A percentile compares a stretch with the other conserved stretches of the same genome.
Conservation (phyloP, 2,797 vertebrate genomes). For the Perodicticus potto region DNA sequence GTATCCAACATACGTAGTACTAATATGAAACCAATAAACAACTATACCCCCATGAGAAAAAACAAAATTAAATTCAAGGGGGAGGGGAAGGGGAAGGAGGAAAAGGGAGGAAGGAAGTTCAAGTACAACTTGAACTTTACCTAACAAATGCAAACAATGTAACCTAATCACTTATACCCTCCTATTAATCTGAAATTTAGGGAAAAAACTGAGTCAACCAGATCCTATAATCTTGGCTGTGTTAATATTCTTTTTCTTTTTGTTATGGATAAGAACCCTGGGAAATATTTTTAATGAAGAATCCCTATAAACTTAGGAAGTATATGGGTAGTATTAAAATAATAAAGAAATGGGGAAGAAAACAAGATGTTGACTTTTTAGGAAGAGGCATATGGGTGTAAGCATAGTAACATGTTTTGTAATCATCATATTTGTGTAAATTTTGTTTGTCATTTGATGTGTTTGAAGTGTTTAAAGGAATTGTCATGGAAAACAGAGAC, state of each 20-base stretch:
- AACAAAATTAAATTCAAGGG: too few relatives aligned
- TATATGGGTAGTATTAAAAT: background rate
- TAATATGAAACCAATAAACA: too few relatives aligned
- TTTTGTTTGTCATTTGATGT: background rate
- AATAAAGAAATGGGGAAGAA: background rate
- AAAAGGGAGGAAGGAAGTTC: too few relatives aligned
- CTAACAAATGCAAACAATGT: too few relatives aligned
- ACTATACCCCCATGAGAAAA: too few relatives aligned
- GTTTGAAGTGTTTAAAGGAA: constrained; percentile 13
- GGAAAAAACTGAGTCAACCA: background rate
- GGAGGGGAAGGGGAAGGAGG: too few relatives aligned
- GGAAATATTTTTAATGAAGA: background rate
- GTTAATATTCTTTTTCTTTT: background rate
- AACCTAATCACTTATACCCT: too few relatives aligned
- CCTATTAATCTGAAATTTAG: too few relatives aligned
- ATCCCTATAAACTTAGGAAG: background rate
- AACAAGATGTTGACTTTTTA: background rate
- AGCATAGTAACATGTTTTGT: background rate
- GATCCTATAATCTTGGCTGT: background rate
- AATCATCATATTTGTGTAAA: background rate
- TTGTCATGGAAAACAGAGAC: background rate
- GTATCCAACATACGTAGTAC: too few relatives aligned
- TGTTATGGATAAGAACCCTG: background rate
- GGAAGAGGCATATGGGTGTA: background rate
- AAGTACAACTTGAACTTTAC: too few relatives aligned